phyloP scores from a whole-genome alignment of 2,113 vertebrate species.

The Cyanoramphus novaezelandiae region DNA sequence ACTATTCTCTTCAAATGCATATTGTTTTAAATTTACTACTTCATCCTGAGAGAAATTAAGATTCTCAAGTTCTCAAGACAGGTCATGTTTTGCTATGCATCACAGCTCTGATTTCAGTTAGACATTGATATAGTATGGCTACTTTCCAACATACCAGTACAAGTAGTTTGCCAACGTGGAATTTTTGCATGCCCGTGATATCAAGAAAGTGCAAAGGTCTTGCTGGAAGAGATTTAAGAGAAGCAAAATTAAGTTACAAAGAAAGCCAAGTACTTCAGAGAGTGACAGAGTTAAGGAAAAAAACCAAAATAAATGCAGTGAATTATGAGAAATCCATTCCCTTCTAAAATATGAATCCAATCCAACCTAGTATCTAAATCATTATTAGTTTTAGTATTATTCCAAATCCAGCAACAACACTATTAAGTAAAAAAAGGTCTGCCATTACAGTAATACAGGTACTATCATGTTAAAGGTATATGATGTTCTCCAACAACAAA shows the following conservation, averaged over 20 bases:
- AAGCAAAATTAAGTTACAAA: background rate
- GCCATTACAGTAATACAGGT: background rate
- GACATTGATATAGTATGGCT: background rate
- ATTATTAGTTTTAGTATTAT: background rate
- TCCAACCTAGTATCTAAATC: background rate
- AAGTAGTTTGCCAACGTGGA: slow-evolving; percentile 96
- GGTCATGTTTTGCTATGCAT: background rate
- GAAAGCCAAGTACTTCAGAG: background rate
- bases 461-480: background rate
- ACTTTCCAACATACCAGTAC: slow-evolving; percentile 88
- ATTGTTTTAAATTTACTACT: background rate
- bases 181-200: slow-evolving; percentile 97
- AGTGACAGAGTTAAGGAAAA: background rate
- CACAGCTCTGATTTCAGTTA: background rate
- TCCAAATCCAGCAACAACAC: background rate
- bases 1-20: background rate
- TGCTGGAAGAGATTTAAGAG: slow-evolving; percentile 78
- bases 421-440: background rate
- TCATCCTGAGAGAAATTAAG: background rate
- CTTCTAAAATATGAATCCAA: background rate
- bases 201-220: slow-evolving; percentile 96
- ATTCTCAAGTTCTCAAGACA: background rate
- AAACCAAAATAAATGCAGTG: accelerated
- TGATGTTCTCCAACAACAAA: background rate
- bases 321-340: background rate